A percentile compares a stretch with the other conserved stretches of the same genome.
phyloP scores from a whole-genome alignment of 2,888 invertebrate species.

The Sycophila texana region DNA sequence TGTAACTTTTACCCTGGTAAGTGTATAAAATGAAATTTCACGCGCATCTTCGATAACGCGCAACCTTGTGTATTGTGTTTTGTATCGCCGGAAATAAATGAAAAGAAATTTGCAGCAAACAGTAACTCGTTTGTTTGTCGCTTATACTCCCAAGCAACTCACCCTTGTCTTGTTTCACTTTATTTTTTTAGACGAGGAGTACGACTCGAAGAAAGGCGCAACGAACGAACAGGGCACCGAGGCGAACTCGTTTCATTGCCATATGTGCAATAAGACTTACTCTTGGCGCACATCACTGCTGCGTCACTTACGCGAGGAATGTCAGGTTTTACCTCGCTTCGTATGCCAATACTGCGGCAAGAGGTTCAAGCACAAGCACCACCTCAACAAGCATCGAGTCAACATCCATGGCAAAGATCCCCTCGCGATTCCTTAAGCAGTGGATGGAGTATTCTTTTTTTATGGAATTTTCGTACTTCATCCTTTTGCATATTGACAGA shows the following conservation, averaged over 20 bases:
- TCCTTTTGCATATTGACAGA: too few relatives aligned
- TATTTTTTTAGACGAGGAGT: constrained; percentile 12
- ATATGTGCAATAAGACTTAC: constrained; percentile 68
- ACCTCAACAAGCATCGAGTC: constrained; percentile 47
- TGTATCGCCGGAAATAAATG: too few relatives aligned
- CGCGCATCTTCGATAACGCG: too few relatives aligned
- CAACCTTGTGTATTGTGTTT: too few relatives aligned
- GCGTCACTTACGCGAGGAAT: constrained; percentile 69
- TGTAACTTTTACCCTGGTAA: too few relatives aligned
- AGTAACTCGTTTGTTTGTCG: background rate
- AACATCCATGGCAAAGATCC: too few relatives aligned
- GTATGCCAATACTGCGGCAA: constrained; percentile 70
- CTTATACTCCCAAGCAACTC: background rate
- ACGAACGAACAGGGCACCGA: background rate
- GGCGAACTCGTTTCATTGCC: constrained; percentile 45
- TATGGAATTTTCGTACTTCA: too few relatives aligned
- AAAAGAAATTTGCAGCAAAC: background rate
- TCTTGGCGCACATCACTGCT: constrained; percentile 67
- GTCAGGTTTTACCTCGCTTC: constrained; percentile 74
- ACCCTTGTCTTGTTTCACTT: background rate
- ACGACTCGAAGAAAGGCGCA: constrained; percentile 5
- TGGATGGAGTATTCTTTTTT: too few relatives aligned
- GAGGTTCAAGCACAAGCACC: constrained; percentile 65
- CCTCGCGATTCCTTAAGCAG: too few relatives aligned
- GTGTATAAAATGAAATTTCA: too few relatives aligned